A percentile compares a stretch with the other conserved stretches of the same genome.
Evolutionary conservation across 2,113 vertebrate genomes (phyloP).

Genomic region (Pachypanchax playfairii): DNA sequence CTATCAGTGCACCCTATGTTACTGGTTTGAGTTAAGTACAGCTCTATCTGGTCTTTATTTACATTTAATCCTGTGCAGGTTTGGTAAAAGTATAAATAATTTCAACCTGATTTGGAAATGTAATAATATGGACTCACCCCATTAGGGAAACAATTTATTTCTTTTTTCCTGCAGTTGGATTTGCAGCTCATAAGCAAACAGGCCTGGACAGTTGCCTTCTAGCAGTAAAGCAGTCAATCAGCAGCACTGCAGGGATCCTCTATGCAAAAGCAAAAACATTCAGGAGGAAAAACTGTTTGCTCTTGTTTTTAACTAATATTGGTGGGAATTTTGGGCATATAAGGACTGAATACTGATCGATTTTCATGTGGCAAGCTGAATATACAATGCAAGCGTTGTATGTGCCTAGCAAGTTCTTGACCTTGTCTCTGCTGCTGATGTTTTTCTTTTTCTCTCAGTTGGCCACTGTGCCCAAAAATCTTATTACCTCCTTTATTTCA

Average conservation of each 20-base stretch:
- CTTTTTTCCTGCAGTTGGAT: conserved; percentile 26
- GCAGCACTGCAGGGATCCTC: conserved; percentile 27
- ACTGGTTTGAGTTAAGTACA: no score
- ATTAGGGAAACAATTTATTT: conserved; percentile 26
- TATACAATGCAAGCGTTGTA: conserved; percentile 12
- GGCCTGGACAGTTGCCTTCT: conserved; percentile 40
- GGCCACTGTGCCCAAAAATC: not conserved
- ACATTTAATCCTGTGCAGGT: not conserved
- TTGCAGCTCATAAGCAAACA: conserved; percentile 32
- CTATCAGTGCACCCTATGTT: no score
- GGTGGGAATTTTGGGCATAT: conserved; percentile 11
- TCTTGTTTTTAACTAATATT: conserved; percentile 39
- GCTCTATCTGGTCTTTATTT: not conserved
- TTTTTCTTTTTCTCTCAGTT: not conserved
- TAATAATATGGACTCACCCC: conserved; percentile 5
- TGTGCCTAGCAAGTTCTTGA: conserved; percentile 22
- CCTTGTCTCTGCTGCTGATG: not conserved
- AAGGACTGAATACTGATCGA: conserved; percentile 33
- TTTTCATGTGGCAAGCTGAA: not conserved
- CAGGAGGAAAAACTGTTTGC: conserved; percentile 12
- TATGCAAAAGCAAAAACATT: conserved; percentile 40
- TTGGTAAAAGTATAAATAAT: not conserved
- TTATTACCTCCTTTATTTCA: not conserved
- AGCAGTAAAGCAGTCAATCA: conserved; percentile 53
- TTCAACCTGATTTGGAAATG: conserved; percentile 17